Evolutionary conservation across 2,113 vertebrate genomes (phyloP).

Genomic region (Myotis yumanensis): DNA sequence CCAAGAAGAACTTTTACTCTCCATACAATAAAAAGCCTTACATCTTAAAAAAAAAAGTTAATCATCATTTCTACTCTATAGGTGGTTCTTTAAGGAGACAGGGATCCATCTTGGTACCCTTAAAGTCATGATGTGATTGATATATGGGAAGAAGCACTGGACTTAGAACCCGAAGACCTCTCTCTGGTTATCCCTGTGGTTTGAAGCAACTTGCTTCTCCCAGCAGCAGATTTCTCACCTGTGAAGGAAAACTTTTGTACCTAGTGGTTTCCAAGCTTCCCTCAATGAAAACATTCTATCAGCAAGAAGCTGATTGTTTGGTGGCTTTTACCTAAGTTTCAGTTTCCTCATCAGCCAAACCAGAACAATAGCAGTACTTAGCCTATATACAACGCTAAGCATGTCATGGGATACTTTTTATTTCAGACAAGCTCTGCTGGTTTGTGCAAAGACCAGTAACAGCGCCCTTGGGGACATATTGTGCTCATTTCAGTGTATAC

Average conservation of each 20-base stretch:
- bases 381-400: background rate
- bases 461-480: background rate
- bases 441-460: background rate
- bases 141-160: background rate
- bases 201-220: background rate
- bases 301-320: background rate
- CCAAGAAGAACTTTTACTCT: background rate
- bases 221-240: background rate
- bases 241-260: background rate
- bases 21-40: background rate
- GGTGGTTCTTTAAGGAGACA: background rate
- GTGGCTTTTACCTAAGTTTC: background rate
- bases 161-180: background rate
- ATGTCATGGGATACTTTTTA: background rate
- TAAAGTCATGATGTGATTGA: background rate
- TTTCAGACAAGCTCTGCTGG: background rate
- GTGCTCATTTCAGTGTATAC: background rate
- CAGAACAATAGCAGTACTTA: background rate
- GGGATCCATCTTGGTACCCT: background rate
- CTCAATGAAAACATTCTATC: background rate
- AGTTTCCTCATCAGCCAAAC: background rate
- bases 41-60: background rate
- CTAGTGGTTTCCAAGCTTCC: background rate
- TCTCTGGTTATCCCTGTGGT: background rate
- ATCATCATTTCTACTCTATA: background rate